These are phyloP conservation scores for Alfaro cultratus DNA, from an alignment of 2,797 vertebrate species.

Conservation along the genomic window DNA sequence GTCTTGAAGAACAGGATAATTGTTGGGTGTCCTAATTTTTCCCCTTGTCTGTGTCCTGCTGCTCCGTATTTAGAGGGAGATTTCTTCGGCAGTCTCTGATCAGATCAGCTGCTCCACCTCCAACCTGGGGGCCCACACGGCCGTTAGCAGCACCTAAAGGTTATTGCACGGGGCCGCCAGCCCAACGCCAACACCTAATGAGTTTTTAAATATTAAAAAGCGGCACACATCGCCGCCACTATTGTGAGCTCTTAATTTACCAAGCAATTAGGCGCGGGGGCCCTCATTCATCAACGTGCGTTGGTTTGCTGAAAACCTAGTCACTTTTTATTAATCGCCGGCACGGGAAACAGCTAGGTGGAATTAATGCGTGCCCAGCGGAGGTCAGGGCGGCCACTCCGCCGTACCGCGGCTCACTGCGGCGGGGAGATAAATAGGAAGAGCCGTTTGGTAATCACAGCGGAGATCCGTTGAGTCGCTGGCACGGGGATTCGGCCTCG, in stretches of 20 bases:
- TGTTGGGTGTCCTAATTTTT: neutral
- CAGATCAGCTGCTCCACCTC: constrained; percentile 42
- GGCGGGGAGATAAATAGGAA: constrained; percentile 89
- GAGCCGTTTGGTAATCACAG: constrained; percentile 78
- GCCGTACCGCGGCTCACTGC: constrained; percentile 80
- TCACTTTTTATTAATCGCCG: constrained; percentile 99
- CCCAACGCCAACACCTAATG: constrained; percentile 93
- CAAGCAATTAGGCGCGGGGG: constrained; percentile 95
- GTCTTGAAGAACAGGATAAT: neutral
- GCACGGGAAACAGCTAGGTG: constrained; percentile 88
- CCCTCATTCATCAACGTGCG: constrained; percentile 97
- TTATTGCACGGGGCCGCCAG: constrained; percentile 63
- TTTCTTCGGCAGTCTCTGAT: neutral
- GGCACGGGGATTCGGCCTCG: constrained; percentile 72
- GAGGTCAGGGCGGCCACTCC: constrained; percentile 87
- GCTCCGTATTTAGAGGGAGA: neutral
- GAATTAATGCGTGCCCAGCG: constrained; percentile 93
- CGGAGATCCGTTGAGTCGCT: constrained; percentile 82
- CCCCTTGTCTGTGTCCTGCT: neutral
- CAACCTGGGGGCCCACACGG: constrained; percentile 38
- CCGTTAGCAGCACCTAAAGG: constrained; percentile 68
- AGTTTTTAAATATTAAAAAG: constrained; percentile 99
- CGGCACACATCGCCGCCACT: constrained; percentile 90
- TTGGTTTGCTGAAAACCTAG: constrained; percentile 92
- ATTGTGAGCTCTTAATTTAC: constrained; percentile 99